Evolutionary conservation across 2,797 vertebrate species (phyloP), one percentile per base, ranked within the genome.

Genomic region (Sebastes cheni): DNA sequence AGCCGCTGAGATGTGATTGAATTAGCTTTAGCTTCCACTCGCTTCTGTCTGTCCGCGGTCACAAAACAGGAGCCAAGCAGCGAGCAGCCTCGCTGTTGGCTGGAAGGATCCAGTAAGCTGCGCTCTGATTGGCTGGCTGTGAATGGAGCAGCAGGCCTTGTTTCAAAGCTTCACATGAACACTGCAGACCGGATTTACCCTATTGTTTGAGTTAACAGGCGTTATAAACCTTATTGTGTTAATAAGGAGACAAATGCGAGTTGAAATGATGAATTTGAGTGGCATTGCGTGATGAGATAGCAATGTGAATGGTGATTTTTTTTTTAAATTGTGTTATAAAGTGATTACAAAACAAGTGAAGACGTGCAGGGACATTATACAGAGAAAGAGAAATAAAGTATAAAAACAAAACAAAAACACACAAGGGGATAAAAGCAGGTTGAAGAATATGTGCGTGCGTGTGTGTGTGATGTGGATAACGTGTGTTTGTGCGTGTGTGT

Each of bases 1-100:
- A 79, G 8, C 6, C 9, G 58, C 39, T 70, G 58, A 13, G 59
- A 77, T 67, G 67, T 73, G 42, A 72, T 62, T 77, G 64, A 81
- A 80, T 89, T 94, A 94, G 92, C 92, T 94, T 94, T 94, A 94
- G 92, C 91, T 88, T 89, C 83, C 84, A 83, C 91, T 94, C 88
- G 92, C 86, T 55, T 78, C 88, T 86, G 90, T 91, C 91, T 86
- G 77, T 91, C 89, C 86, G 92, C 92, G 89, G 86, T 89, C 86
- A 80, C 70, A 79, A 39, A 39, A 80, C 78, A 79, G 75, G 88
- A 78, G 88, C 76, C 5, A 13, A 46, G 11, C 9, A 91, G 65
- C 7, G 88, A 82, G 3, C 39, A 1, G 64, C 56, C 1, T 6
- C 5, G 56, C 76, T 29, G 93, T 94, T 94, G 94, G 93, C 3